These are phyloP conservation scores for Allolobophora icterica DNA, from an alignment of 2,888 invertebrate genomes.

Conservation along the genomic window DNA sequence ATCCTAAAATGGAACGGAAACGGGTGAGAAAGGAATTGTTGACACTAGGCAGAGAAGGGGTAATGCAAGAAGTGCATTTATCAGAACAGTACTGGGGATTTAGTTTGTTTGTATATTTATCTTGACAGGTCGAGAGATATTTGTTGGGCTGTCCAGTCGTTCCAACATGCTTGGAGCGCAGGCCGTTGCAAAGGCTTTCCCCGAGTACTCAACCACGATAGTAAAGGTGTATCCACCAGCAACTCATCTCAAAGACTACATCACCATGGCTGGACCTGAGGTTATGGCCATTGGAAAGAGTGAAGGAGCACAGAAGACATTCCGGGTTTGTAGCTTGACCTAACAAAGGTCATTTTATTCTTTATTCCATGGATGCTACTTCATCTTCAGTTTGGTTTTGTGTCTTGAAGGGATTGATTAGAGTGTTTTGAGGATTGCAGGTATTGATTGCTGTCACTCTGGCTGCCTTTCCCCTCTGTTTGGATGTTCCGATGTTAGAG, in stretches of 20 bases:
- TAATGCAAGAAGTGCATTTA: background rate
- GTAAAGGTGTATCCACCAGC: slow-evolving; percentile 76
- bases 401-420: too few species aligned
- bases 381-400: too few species aligned
- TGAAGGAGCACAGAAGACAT: slow-evolving; percentile 81
- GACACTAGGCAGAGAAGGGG: too few species aligned
- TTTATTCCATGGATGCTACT: background rate
- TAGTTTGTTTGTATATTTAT: background rate
- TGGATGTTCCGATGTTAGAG: background rate
- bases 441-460: background rate
- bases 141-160: slow-evolving; percentile 86
- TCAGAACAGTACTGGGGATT: background rate
- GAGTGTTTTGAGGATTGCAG: background rate
- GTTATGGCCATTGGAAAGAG: slow-evolving; percentile 85
- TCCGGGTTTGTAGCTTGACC: slow-evolving; percentile 70
- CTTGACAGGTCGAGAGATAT: slow-evolving; percentile 68
- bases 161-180: slow-evolving; percentile 93
- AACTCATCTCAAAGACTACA: slow-evolving; percentile 78
- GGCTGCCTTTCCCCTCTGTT: background rate
- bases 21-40: too few species aligned
- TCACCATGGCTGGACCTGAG: slow-evolving; percentile 88
- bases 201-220: slow-evolving; percentile 92
- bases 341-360: background rate
- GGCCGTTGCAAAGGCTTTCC: slow-evolving; percentile 91
- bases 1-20: too few species aligned